phyloP scores from a whole-genome alignment of 2,113 vertebrate genomes.

The Noturus placidus region DNA sequence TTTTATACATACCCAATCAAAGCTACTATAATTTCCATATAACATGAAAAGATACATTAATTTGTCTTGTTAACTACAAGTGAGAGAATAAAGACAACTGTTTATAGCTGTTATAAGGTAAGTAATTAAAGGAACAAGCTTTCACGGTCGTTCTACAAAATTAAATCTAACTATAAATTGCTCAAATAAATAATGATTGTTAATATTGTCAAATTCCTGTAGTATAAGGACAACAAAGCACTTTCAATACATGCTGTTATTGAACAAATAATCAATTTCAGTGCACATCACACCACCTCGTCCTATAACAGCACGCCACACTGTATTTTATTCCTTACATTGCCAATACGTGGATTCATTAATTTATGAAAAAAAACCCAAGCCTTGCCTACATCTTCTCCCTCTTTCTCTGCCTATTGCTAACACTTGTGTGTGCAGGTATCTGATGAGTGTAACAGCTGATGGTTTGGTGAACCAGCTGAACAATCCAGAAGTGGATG shows the following conservation, averaged over 20 bases:
- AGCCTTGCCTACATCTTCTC: neutral
- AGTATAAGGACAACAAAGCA: neutral
- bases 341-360: no score
- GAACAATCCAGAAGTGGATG: constrained; percentile 83
- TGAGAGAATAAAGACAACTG: no score
- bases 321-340: neutral
- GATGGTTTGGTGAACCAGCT: constrained; percentile 78
- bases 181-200: neutral
- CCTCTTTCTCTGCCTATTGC: neutral
- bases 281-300: neutral
- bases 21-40: neutral
- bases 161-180: neutral
- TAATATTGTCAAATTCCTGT: neutral
- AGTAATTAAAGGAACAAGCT: neutral
- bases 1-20: neutral
- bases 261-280: neutral
- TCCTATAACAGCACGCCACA: neutral
- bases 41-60: neutral
- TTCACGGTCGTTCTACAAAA: neutral
- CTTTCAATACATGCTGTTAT: neutral
- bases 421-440: constrained; percentile 63
- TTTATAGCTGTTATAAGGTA: neutral
- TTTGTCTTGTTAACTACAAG: neutral
- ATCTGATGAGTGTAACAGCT: constrained; percentile 77
- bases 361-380: neutral